Base-by-base conservation (phyloP, 1,140 invertebrate genomes). In the Euura saliciscinereae region DNA sequence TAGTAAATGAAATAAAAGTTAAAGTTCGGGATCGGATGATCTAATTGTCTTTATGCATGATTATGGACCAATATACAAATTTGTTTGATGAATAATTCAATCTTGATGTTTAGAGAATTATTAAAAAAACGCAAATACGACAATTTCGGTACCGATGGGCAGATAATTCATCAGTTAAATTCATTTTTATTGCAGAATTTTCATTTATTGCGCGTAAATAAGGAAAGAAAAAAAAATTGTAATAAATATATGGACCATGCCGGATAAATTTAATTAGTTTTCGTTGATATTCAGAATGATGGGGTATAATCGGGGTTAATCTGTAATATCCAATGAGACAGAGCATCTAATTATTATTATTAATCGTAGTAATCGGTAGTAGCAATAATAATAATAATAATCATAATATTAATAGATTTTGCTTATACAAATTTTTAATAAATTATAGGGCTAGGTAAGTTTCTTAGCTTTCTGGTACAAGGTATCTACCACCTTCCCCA, bases 401-500 rank as follows among this genome's bases (percentile, higher is more conserved):
- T 28, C 28, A 79, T 83, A 82, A 80, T 85, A 78, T 79, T 81
- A 81, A 83, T 82, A 82, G 79, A 83, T 79, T 79, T 80, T 79
- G 73, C 74, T 83, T 79, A 74, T 80, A 79, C 79, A 82, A 80
- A 78, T 83, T 80, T 72, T 78, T 78, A 79, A 75, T 80, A 80
- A 85, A 82, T 28, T 28, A 28, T 80, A 80, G 73, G 81, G 84
- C 92, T 97, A 99, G 88, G 97, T 98, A 66, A 99, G 90, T 88
- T 98, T 98, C 89, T 99, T 99, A 77, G 97, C 97, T 91, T 99
- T 98, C 89, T 98, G 96, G 89, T 99, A 99, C 73, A 99, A 91
- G 51, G 97, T 97, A 88, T 99, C 98, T 68, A 99, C 97, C 78
- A 99, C 98, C 91, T 99, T 99, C 78, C 98, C 97, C 96, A 99